Conservation (phyloP, 2,888 invertebrate species). For the Cyrtodaria siliqua region DNA sequence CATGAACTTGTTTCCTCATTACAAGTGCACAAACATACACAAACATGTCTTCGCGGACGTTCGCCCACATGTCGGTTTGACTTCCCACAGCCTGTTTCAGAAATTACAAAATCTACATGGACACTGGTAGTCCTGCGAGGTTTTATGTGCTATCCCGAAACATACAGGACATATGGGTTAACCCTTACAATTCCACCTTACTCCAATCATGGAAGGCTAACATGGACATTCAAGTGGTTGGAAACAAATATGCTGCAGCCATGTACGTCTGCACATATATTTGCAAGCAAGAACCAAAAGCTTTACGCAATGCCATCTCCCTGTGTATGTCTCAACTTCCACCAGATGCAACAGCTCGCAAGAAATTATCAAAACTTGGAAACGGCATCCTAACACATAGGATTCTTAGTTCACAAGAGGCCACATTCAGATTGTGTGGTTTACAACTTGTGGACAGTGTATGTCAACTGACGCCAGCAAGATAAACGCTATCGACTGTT, state of each 20-base stretch:
- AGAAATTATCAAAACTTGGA: slow-evolving; percentile 17
- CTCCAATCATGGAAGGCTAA: slow-evolving; percentile 9
- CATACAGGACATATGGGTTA: slow-evolving; percentile 1
- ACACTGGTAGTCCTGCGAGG: slow-evolving; percentile 13
- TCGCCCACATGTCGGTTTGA: slow-evolving; percentile 11
- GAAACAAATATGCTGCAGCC: slow-evolving; percentile 21
- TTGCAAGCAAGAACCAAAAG: slow-evolving; percentile 8
- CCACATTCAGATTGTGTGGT: slow-evolving; percentile 7
- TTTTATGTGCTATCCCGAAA: slow-evolving; percentile 3
- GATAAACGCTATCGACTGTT: slow-evolving; percentile 2
- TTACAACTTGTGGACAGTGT: slow-evolving; percentile 12
- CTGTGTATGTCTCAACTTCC: not conserved
- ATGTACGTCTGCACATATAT: slow-evolving; percentile 12
- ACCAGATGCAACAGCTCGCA: not conserved
- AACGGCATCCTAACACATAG: slow-evolving; percentile 20
- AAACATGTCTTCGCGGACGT: not conserved
- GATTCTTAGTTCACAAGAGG: slow-evolving; percentile 24
- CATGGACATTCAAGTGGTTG: slow-evolving; percentile 18
- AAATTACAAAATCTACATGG: slow-evolving; percentile 1
- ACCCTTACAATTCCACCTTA: slow-evolving; percentile 12
- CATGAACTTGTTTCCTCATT: not conserved
- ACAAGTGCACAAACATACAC: slow-evolving; percentile 6
- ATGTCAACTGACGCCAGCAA: not conserved
- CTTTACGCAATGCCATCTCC: not conserved
- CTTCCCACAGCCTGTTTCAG: slow-evolving; percentile 2